phyloP scores from a whole-genome alignment of 2,888 invertebrate genomes.

The Standfussiana lucernea region DNA sequence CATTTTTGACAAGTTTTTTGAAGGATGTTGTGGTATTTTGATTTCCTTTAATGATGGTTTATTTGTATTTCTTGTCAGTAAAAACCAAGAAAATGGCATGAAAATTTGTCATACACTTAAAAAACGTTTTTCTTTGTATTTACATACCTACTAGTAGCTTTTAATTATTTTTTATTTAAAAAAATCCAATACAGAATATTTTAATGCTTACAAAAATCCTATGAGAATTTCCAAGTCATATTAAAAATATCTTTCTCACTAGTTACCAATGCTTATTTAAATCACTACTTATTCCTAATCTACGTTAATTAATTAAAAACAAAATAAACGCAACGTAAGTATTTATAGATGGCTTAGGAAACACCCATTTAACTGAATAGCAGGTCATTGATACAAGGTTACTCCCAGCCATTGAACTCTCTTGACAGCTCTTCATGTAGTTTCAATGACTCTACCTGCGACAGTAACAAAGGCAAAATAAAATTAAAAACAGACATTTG shows the following conservation, averaged over 20 bases:
- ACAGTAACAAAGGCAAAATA: background rate
- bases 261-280: background rate
- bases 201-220: background rate
- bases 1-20: slow-evolving; percentile 19
- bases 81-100: background rate
- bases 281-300: background rate
- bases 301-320: background rate
- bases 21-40: background rate
- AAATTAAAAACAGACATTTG: background rate
- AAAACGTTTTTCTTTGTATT: background rate
- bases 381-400: slow-evolving; percentile 30
- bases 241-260: background rate
- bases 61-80: background rate
- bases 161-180: background rate
- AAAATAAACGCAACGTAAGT: background rate
- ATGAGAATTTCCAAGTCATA: background rate
- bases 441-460: slow-evolving; percentile 6
- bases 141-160: background rate
- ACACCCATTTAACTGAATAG: background rate
- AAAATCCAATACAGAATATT: background rate
- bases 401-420: slow-evolving; percentile 23
- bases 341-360: slow-evolving; percentile 21
- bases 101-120: background rate
- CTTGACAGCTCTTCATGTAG: slow-evolving; percentile 5
- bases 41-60: too few species aligned